Percentiles rank a stretch among this genome's conserved stretches.
phyloP scores from a whole-genome alignment of 2,888 invertebrate genomes.

The Drosophila phalerata region DNA sequence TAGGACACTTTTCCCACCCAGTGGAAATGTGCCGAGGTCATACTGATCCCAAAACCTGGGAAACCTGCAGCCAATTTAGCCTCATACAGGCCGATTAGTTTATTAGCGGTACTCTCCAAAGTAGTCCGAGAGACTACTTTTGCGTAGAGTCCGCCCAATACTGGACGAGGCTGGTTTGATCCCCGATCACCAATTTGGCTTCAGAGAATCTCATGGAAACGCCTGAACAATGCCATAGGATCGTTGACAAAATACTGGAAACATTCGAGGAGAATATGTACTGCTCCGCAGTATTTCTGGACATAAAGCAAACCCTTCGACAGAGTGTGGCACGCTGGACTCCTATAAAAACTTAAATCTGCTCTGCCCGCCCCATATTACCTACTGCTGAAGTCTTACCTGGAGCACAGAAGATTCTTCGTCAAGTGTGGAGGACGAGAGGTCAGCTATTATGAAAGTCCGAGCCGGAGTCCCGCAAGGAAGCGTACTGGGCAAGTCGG shows the following conservation, averaged over 20 bases:
- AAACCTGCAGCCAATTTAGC: background rate
- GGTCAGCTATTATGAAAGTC: too few relatives aligned
- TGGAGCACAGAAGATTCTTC: too few relatives aligned
- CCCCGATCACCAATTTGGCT: background rate
- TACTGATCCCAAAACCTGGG: background rate
- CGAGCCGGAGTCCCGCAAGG: too few relatives aligned
- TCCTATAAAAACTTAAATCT: too few relatives aligned
- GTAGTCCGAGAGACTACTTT: background rate
- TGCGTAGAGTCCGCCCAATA: background rate
- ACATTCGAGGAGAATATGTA: background rate
- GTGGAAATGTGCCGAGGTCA: conserved; percentile 8
- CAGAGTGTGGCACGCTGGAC: background rate
- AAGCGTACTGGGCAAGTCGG: too few relatives aligned
- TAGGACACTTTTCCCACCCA: conserved; percentile 4
- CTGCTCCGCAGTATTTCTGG: background rate
- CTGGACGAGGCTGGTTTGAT: conserved; percentile 1
- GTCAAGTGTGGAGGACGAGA: too few relatives aligned
- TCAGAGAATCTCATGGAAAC: background rate
- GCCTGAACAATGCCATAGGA: background rate
- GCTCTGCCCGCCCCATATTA: too few relatives aligned
- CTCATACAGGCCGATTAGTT: background rate
- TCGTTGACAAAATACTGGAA: background rate
- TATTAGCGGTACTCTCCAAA: conserved; percentile 3
- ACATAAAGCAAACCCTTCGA: background rate
- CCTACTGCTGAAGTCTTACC: too few relatives aligned